Conservation (phyloP, 2,113 vertebrate species). For the Semicossyphus pulcher region DNA sequence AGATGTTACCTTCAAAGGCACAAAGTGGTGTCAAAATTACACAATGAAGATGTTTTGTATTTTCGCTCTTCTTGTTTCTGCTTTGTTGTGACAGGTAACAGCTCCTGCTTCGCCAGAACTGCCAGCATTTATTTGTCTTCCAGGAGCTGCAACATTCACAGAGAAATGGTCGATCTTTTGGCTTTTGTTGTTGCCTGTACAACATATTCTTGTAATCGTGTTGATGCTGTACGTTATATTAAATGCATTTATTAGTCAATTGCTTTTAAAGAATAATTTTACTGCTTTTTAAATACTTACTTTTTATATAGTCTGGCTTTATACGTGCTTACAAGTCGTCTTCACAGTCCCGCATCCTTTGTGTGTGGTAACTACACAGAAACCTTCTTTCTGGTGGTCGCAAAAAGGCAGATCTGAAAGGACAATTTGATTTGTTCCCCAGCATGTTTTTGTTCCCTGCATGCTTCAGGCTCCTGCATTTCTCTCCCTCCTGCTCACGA, state of each 20-base stretch:
- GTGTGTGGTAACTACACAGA: slow-evolving; percentile 12
- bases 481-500: slow-evolving; percentile 61
- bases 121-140: slow-evolving; percentile 2
- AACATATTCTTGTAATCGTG: background rate
- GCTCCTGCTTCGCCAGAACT: slow-evolving; percentile 1
- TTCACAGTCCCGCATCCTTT: slow-evolving; percentile 9
- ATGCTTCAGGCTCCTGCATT: slow-evolving; percentile 48
- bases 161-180: background rate
- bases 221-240: background rate
- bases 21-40: background rate
- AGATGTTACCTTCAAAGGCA: background rate
- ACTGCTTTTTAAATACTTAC: background rate
- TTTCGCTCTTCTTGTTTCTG: background rate
- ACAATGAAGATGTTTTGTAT: slow-evolving; percentile 6
- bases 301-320: too few species aligned
- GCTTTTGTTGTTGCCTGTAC: background rate
- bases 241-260: background rate
- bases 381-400: slow-evolving; percentile 26
- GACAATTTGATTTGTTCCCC: slow-evolving; percentile 60
- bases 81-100: background rate
- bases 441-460: slow-evolving; percentile 30
- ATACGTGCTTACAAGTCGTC: background rate
- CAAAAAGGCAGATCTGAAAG: slow-evolving; percentile 39
- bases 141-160: background rate
- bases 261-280: background rate